Base-by-base conservation (phyloP, 2,113 vertebrate genomes). In the Sebastes schlegelii region DNA sequence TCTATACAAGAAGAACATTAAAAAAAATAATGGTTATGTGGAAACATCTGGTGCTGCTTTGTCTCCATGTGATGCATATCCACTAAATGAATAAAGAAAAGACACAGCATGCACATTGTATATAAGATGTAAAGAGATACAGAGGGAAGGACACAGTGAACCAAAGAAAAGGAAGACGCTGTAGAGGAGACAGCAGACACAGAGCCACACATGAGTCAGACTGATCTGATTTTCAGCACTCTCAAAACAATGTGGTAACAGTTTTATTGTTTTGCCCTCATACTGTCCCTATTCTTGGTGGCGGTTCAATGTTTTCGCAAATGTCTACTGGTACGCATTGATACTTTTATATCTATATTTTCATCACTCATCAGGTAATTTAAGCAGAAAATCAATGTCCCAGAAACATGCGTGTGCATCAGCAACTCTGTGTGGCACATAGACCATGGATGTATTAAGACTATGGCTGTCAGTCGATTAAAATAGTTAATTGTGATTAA, bases 11-110 rank as follows among this genome's bases (percentile, higher is more conserved):
- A 61, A 21, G 34, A 34, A 34, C 34, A 34, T 34, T 34, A 34
- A 49, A 40, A 7, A 45, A 16, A 77, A 58, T 5, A 43, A 58
- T 14, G 26, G 19, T 70, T 72, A 70, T 71, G 54, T 55, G 61
- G 54, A 81, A 81, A 81, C 79, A 82, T 73, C 71, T 86, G 79
- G 62, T 49, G 84, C 43, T 73, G 26, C 69, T 86, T 82, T 77
- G 68, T 67, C 11, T 73, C 84, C 66, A 77, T 77, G 63, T 77
- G 63, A 45, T 77, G 16, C 23, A 16, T 49, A 67, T 48, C 19
- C 76, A 9, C 67, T 8, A 43, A 54, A 71, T 61, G 66, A 63
- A 70, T 42, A 63, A 52, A 79, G n/a, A 26, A 43, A 16, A 63
- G n/a, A 61, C 34, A 21, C 7, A 75, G 34, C 10, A 52, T 10